Evolutionary conservation across 2,113 vertebrate species (phyloP).

Genomic region (Thunnus maccoyii): DNA sequence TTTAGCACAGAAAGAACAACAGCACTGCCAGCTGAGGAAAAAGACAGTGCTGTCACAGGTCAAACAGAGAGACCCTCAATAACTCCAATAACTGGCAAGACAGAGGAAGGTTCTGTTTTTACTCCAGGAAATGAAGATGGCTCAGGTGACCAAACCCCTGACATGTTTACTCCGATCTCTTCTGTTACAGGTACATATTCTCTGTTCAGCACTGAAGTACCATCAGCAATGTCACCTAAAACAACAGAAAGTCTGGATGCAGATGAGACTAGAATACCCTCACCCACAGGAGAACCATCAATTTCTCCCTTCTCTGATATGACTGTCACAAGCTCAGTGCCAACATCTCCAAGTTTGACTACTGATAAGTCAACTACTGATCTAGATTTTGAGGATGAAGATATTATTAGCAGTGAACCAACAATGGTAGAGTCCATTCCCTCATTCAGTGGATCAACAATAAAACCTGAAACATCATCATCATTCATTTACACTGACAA

Average conservation of each 20-base stretch:
- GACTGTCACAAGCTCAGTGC: no score
- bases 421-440: not conserved
- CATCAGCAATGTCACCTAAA: not conserved
- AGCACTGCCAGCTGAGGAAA: not conserved
- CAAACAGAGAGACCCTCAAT: not conserved
- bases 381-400: no score
- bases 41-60: not conserved
- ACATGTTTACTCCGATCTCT: no score
- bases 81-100: not conserved
- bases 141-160: not conserved
- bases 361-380: no score
- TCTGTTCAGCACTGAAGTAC: no score
- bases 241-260: not conserved
- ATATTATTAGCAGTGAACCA: not conserved
- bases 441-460: not conserved
- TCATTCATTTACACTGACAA: not conserved
- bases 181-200: no score
- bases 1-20: conserved; percentile 16
- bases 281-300: not conserved
- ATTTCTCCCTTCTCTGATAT: not conserved
- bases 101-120: not conserved
- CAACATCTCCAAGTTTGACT: no score
- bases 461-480: not conserved
- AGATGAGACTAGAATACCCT: no score
- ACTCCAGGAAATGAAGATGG: not conserved